Evolutionary conservation across 1,140 invertebrate genomes (phyloP).

Genomic region (Thereuonema tuberculata): DNA sequence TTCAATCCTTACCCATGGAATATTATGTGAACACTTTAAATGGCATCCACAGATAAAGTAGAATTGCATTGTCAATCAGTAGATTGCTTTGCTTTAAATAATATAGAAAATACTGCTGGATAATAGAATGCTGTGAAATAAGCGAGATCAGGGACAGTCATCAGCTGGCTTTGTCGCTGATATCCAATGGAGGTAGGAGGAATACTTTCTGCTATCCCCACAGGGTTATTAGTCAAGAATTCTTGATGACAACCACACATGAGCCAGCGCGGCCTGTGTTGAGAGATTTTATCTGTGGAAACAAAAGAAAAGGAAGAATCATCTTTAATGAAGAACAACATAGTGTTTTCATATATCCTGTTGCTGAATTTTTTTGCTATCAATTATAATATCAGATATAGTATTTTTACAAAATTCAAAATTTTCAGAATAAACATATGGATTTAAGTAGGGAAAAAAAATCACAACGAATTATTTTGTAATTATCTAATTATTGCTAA

Average conservation of each 20-base stretch:
- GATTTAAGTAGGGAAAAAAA: not conserved
- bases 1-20: too few species aligned
- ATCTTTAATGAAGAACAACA: not conserved
- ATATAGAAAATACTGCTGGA: too few species aligned
- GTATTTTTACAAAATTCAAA: not conserved
- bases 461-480: not conserved
- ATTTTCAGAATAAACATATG: not conserved
- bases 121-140: too few species aligned
- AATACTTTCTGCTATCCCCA: too few species aligned
- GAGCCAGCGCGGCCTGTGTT: slow-evolving; percentile 68
- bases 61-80: too few species aligned
- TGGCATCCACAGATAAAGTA: too few species aligned
- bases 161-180: too few species aligned
- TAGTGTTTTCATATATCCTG: not conserved
- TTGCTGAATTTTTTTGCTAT: not conserved
- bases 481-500: not conserved
- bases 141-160: too few species aligned
- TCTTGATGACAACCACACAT: slow-evolving; percentile 53
- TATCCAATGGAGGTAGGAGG: too few species aligned
- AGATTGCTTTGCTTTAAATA: too few species aligned
- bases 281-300: slow-evolving; percentile 48
- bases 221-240: slow-evolving; percentile 1
- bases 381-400: not conserved
- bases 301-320: slow-evolving; percentile 12
- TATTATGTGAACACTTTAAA: too few species aligned